Evolutionary conservation across 2,113 vertebrate genomes (phyloP).

Genomic region (Ibidorhyncha struthersii): DNA sequence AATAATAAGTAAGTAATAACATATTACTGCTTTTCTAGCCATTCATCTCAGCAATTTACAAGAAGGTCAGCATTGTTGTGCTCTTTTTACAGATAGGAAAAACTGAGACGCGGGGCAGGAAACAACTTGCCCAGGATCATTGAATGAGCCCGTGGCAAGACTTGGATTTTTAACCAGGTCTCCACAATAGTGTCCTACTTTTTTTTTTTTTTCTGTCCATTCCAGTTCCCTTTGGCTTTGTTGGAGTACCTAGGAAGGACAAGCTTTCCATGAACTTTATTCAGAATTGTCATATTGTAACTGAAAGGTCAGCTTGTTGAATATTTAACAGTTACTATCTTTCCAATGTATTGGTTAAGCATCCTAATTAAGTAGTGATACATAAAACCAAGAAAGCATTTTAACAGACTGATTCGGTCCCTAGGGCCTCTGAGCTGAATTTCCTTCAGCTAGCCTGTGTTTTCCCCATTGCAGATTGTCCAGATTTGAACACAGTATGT

Average conservation of each 20-base stretch:
- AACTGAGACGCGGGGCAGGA: slow-evolving; percentile 23
- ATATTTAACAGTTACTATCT: slow-evolving; percentile 55
- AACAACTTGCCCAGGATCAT: slow-evolving; percentile 24
- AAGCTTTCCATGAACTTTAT: slow-evolving; percentile 43
- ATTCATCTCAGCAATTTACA: neutral
- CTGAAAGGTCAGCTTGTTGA: slow-evolving; percentile 18
- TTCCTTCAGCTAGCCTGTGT: slow-evolving; percentile 41
- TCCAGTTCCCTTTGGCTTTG: slow-evolving; percentile 15
- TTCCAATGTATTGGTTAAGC: slow-evolving; percentile 26
- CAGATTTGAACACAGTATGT: neutral
- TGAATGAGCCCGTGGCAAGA: neutral
- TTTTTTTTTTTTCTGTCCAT: neutral
- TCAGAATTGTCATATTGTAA: slow-evolving; percentile 24
- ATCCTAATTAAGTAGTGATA: slow-evolving; percentile 41
- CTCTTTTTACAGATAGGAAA: slow-evolving; percentile 9
- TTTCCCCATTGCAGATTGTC: neutral
- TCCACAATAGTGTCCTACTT: slow-evolving; percentile 13
- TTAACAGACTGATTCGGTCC: slow-evolving; percentile 29
- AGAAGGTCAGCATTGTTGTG: neutral
- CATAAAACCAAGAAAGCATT: slow-evolving; percentile 40
- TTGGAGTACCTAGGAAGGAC: slow-evolving; percentile 9
- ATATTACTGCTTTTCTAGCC: neutral
- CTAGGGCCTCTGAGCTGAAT: neutral
- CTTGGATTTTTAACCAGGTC: slow-evolving; percentile 35
- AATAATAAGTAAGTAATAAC: slow-evolving; percentile 21